Percentiles rank a stretch among this genome's conserved stretches.
Conservation (phyloP, 1,140 invertebrate genomes). For the Idris sp. region DNA sequence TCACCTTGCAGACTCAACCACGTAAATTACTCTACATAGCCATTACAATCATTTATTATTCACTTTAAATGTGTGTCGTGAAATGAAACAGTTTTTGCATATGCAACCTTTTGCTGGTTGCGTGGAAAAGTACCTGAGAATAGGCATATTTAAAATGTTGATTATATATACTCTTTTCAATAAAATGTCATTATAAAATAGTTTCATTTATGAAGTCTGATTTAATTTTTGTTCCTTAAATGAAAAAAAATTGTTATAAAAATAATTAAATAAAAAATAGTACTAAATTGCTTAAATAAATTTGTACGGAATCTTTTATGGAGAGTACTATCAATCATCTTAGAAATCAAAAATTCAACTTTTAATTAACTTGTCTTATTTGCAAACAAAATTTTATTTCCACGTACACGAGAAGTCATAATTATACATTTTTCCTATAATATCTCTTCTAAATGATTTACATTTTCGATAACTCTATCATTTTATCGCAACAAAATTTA, state of each 20-base stretch:
- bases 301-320: too few species aligned
- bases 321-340: slow-evolving; percentile 5
- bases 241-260: too few species aligned
- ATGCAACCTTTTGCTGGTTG: neutral
- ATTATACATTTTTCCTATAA: slow-evolving; percentile 18
- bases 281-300: too few species aligned
- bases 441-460: slow-evolving; percentile 17
- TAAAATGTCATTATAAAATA: too few species aligned
- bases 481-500: slow-evolving; percentile 25
- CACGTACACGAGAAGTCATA: slow-evolving; percentile 24
- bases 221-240: too few species aligned
- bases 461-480: slow-evolving; percentile 29
- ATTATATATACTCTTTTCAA: too few species aligned
- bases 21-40: slow-evolving; percentile 35
- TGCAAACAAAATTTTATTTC: slow-evolving; percentile 2
- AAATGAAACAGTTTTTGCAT: slow-evolving; percentile 12
- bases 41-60: slow-evolving; percentile 42
- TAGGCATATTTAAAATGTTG: too few species aligned
- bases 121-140: too few species aligned
- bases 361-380: slow-evolving; percentile 1
- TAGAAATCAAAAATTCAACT: neutral
- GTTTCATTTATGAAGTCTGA: too few species aligned
- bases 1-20: slow-evolving; percentile 51
- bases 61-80: slow-evolving; percentile 22
- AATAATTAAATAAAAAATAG: too few species aligned